A percentile compares a stretch with the other conserved stretches of the same genome.
Conservation (phyloP, 2,113 vertebrate genomes). For the Syngnathus typhle region DNA sequence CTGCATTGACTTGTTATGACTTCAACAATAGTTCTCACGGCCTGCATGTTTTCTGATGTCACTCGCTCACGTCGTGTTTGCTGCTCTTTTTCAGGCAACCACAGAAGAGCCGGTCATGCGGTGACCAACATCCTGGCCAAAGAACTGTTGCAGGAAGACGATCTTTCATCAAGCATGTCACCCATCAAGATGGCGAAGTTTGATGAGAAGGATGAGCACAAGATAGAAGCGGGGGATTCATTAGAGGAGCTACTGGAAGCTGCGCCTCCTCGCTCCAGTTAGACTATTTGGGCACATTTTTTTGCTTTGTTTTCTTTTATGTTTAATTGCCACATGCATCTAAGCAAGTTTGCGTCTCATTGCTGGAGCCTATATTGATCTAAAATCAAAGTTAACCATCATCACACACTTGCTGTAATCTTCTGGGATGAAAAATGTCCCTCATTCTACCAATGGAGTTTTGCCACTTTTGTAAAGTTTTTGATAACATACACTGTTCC, state of each 20-base stretch:
- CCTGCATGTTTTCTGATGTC: neutral
- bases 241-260: constrained; percentile 68
- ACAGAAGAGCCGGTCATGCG: constrained; percentile 78
- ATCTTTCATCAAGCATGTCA: constrained; percentile 29
- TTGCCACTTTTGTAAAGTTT: constrained; percentile 31
- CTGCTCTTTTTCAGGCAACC: constrained; percentile 69
- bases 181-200: constrained; percentile 27
- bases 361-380: constrained; percentile 23
- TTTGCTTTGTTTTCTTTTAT: neutral
- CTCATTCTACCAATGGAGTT: constrained; percentile 23
- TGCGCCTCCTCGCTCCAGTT: constrained; percentile 50
- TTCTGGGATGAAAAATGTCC: constrained; percentile 25
- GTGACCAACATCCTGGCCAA: constrained; percentile 83
- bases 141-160: constrained; percentile 78
- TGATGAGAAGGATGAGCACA: constrained; percentile 45
- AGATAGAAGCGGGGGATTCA: constrained; percentile 45
- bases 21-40: neutral
- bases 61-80: neutral
- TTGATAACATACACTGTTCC: constrained; percentile 13
- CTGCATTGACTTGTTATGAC: neutral
- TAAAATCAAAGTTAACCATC: constrained; percentile 5
- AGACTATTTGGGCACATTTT: constrained; percentile 15
- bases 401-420: neutral
- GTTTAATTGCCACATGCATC: constrained; percentile 5
- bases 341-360: constrained; percentile 17